Conservation (phyloP, 2,113 vertebrate species). For the Alouatta palliata region DNA sequence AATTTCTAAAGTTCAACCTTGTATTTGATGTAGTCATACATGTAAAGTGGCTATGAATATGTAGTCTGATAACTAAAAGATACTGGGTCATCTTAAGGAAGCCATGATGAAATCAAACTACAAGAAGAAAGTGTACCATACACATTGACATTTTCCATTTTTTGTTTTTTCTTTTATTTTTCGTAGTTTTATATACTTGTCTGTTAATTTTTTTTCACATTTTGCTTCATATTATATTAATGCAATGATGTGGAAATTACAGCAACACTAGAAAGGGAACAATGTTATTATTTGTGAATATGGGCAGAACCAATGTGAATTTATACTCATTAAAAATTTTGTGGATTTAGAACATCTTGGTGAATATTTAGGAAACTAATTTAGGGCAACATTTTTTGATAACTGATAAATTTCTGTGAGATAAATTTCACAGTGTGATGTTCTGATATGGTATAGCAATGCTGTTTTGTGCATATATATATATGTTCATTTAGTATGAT, state of each 20-base stretch:
- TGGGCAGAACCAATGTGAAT: background rate
- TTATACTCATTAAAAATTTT: background rate
- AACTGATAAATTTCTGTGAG: background rate
- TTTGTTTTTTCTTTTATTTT: slow-evolving; percentile 12
- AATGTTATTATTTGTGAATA: background rate
- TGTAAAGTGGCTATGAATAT: slow-evolving; percentile 7
- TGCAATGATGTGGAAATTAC: background rate
- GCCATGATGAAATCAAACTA: background rate
- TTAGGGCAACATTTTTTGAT: background rate
- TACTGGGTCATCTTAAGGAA: slow-evolving; percentile 8
- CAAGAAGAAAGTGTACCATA: background rate
- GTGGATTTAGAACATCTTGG: background rate
- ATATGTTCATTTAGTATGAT: background rate
- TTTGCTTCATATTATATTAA: background rate
- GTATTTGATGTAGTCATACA: background rate
- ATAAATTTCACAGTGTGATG: background rate
- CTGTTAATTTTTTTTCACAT: slow-evolving; percentile 25
- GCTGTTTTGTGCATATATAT: background rate
- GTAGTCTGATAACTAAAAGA: slow-evolving; percentile 5
- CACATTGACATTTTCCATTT: background rate
- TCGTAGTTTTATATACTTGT: background rate
- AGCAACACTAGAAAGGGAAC: background rate
- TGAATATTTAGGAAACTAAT: slow-evolving; percentile 29
- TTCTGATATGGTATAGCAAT: background rate
- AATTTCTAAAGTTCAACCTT: background rate